These are phyloP conservation scores for Thera britannica DNA, from an alignment of 2,888 invertebrate species.

Conservation along the genomic window DNA sequence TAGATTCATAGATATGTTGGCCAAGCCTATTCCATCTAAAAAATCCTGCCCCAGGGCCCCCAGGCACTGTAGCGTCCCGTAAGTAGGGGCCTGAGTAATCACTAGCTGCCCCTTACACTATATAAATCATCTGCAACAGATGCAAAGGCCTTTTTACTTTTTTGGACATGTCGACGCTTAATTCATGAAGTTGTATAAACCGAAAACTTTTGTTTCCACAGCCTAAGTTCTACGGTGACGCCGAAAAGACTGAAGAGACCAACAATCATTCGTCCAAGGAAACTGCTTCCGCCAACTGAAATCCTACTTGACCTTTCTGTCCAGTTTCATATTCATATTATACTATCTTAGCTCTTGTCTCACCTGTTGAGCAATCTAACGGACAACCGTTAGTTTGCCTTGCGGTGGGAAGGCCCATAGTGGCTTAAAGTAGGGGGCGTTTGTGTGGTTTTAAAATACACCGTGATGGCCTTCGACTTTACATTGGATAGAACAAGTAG, in stretches of 20 bases:
- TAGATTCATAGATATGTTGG: no score
- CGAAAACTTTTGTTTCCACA: slow-evolving; percentile 43
- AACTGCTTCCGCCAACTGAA: slow-evolving; percentile 63
- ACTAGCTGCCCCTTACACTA: no score
- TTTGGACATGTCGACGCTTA: neutral
- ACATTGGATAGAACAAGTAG: slow-evolving; percentile 56
- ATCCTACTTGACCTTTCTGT: slow-evolving; percentile 42
- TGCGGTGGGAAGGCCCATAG: slow-evolving; percentile 15
- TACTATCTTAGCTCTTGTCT: slow-evolving; percentile 18
- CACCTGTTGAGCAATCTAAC: slow-evolving; percentile 13
- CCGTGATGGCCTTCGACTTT: slow-evolving; percentile 66
- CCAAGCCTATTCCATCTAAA: no score
- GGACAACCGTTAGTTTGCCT: slow-evolving; percentile 8
- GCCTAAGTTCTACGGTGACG: slow-evolving; percentile 88
- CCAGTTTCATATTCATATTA: slow-evolving; percentile 36
- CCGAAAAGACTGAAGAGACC: slow-evolving; percentile 86
- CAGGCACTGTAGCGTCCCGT: no score
- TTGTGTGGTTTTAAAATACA: slow-evolving; percentile 41
- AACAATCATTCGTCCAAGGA: slow-evolving; percentile 84
- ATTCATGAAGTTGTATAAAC: neutral
- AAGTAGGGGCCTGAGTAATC: no score
- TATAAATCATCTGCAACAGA: no score
- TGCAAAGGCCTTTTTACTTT: no score
- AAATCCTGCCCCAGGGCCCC: no score
- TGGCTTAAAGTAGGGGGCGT: slow-evolving; percentile 21